These are phyloP conservation scores for Apis dorsata DNA, from an alignment of 1,140 invertebrate genomes.

Conservation along the genomic window DNA sequence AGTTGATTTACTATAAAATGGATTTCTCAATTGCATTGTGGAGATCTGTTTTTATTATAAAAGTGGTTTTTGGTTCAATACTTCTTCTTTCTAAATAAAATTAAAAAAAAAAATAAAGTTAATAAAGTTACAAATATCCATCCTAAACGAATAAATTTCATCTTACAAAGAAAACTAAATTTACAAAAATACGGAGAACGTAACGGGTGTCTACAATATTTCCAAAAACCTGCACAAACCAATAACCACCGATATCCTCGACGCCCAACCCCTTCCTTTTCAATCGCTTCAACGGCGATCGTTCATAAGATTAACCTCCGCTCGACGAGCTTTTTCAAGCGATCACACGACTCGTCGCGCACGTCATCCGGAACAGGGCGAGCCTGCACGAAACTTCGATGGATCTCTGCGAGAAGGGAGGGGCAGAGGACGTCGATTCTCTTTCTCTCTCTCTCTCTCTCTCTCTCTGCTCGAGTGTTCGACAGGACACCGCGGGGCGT, in stretches of 20 bases:
- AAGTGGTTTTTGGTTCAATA: too few relatives aligned
- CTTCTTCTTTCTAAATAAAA: too few relatives aligned
- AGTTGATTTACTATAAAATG: too few relatives aligned
- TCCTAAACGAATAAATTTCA: too few relatives aligned
- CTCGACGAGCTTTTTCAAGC: slow-evolving; percentile 12
- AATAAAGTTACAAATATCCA: too few relatives aligned
- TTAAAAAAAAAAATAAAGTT: too few relatives aligned
- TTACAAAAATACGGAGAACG: too few relatives aligned
- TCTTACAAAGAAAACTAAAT: too few relatives aligned
- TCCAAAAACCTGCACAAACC: neutral
- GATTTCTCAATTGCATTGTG: too few relatives aligned
- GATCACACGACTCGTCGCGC: slow-evolving; percentile 38
- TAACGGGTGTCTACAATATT: neutral
- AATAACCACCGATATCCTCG: neutral
- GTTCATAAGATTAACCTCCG: neutral
- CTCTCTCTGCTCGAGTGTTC: slow-evolving; percentile 56
- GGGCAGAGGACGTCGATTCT: slow-evolving; percentile 46
- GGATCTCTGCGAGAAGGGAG: slow-evolving; percentile 45
- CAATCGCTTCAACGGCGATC: neutral
- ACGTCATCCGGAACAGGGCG: neutral
- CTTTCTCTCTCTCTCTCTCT: slow-evolving; percentile 38
- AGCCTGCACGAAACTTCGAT: slow-evolving; percentile 47
- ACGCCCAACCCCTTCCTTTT: neutral
- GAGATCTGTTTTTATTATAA: too few relatives aligned
- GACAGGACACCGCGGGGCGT: slow-evolving; percentile 62